Conservation (phyloP, 2,113 vertebrate species). For the Hemiprocne comata region DNA sequence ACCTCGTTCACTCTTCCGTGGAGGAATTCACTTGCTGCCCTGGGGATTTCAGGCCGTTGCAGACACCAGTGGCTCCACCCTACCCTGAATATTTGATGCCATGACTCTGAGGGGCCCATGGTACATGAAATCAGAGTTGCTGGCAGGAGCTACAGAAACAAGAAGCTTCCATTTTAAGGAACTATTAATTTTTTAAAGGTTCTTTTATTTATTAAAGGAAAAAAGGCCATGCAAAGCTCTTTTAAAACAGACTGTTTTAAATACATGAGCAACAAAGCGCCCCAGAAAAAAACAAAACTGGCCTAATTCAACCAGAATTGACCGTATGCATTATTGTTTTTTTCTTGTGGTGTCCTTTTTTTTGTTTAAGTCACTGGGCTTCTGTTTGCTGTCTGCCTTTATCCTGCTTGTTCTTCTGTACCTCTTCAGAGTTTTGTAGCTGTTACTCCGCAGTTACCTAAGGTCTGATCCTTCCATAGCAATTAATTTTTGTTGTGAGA, state of each 20-base stretch:
- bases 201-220: slow-evolving; percentile 35
- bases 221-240: not conserved
- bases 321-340: not conserved
- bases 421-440: not conserved
- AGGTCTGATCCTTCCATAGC: not conserved
- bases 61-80: not conserved
- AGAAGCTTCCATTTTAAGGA: slow-evolving; percentile 4
- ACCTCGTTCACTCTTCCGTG: not conserved
- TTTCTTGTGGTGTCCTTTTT: fast-evolving
- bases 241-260: not conserved
- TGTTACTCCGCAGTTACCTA: not conserved
- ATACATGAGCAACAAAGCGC: not conserved
- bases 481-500: not conserved
- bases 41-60: not conserved
- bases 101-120: not conserved
- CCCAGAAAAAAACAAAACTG: not conserved
- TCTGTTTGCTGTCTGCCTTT: not conserved
- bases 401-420: not conserved
- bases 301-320: not conserved
- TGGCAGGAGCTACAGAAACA: not conserved
- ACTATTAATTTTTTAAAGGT: slow-evolving; percentile 3
- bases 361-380: not conserved
- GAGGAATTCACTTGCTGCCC: not conserved
- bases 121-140: not conserved
- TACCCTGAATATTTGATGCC: slow-evolving; percentile 8